phyloP scores from a whole-genome alignment of 1,140 invertebrate species.

The Drosophila pruinosa region DNA sequence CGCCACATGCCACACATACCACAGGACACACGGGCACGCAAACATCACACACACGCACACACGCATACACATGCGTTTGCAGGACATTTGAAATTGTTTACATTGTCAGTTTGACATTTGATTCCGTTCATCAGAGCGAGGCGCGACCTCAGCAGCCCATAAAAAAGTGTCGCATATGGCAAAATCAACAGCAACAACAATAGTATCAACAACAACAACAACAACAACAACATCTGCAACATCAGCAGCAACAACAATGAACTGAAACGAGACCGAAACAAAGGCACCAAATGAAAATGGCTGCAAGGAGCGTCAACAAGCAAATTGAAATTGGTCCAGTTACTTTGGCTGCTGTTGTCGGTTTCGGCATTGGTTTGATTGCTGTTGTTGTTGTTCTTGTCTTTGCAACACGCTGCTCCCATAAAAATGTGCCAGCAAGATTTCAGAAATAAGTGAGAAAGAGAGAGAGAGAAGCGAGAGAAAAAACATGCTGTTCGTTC shows the following conservation, averaged over 20 bases:
- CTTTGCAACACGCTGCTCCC: not conserved
- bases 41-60: not conserved
- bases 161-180: constrained; percentile 61
- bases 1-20: not conserved
- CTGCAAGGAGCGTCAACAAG: constrained; percentile 40
- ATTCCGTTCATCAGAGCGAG: constrained; percentile 68
- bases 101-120: constrained; percentile 72
- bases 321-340: constrained; percentile 39
- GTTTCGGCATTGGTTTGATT: not conserved
- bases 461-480: too few relatives aligned
- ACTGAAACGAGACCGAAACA: not conserved
- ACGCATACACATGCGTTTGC: constrained; percentile 3
- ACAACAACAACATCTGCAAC: not conserved
- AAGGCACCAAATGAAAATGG: constrained; percentile 19
- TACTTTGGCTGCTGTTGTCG: too few relatives aligned
- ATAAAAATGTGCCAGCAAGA: not conserved
- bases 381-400: constrained; percentile 27
- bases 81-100: constrained; percentile 65
- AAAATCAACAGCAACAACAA: constrained; percentile 10
- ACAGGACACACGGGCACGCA: constrained; percentile 6
- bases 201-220: constrained; percentile 10
- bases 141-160: constrained; percentile 49
- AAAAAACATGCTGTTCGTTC: too few relatives aligned
- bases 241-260: not conserved
- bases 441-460: not conserved